These are phyloP conservation scores for Dicyrtoma fusca DNA, from an alignment of 2,888 invertebrate species.

Conservation along the genomic window DNA sequence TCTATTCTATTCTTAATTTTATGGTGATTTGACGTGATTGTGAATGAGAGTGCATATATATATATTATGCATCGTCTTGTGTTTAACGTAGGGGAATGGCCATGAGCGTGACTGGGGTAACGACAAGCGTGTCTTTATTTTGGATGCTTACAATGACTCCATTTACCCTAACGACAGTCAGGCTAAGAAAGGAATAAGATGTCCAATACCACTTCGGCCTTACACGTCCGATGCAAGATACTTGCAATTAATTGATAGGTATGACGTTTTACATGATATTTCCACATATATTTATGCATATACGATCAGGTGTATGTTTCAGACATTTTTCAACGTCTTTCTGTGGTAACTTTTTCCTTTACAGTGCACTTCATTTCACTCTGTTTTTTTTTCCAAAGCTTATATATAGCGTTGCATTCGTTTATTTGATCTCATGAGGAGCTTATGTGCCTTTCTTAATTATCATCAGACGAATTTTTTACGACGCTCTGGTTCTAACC, in stretches of 20 bases:
- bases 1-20: slow-evolving; percentile 13
- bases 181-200: slow-evolving; percentile 74
- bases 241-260: slow-evolving; percentile 69
- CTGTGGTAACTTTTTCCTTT: neutral
- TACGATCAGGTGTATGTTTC: slow-evolving; percentile 1
- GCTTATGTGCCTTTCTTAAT: no score
- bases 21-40: neutral
- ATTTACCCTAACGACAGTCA: slow-evolving; percentile 78
- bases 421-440: no score
- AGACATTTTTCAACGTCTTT: neutral
- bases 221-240: slow-evolving; percentile 72
- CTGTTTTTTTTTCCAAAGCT: neutral
- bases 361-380: slow-evolving; percentile 24
- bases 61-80: neutral
- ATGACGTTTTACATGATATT: slow-evolving; percentile 57
- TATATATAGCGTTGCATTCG: no score
- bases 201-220: slow-evolving; percentile 69
- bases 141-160: slow-evolving; percentile 81
- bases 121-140: slow-evolving; percentile 74
- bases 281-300: neutral
- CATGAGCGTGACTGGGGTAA: slow-evolving; percentile 79
- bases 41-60: neutral
- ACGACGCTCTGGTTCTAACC: no score
- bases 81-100: slow-evolving; percentile 74
- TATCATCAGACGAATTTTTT: no score